These are phyloP conservation scores for Ceramica pisi DNA, from an alignment of 2,888 invertebrate genomes.

Conservation along the genomic window DNA sequence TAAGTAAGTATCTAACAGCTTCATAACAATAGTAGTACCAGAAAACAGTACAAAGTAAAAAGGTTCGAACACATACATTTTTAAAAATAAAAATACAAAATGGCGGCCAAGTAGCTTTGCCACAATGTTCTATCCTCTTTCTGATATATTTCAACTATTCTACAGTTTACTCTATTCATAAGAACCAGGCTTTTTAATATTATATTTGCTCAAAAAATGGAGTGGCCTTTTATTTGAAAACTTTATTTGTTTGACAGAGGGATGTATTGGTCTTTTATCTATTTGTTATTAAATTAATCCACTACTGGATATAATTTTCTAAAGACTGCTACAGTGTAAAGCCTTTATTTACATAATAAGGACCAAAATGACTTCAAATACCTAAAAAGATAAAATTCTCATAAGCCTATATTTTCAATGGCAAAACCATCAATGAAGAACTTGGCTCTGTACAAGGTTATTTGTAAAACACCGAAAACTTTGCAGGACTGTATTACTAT, in stretches of 20 bases:
- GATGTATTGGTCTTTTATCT: no score
- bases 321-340: background rate
- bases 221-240: background rate
- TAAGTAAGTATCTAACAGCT: background rate
- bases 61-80: no score
- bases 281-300: constrained; percentile 23
- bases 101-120: no score
- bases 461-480: no score
- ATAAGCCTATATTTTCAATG: background rate
- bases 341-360: background rate
- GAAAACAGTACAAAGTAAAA: background rate
- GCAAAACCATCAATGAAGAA: no score
- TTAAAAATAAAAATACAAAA: no score
- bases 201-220: background rate
- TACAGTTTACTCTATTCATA: background rate
- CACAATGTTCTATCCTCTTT: no score
- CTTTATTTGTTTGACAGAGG: background rate
- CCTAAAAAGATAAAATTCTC: background rate
- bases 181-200: background rate
- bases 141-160: no score
- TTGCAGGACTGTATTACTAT: no score
- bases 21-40: background rate
- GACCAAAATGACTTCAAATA: constrained; percentile 35
- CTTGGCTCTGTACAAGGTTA: no score
- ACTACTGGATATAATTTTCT: constrained; percentile 48